phyloP scores from a whole-genome alignment of 2,113 vertebrate genomes.

The Pimephales promelas region DNA sequence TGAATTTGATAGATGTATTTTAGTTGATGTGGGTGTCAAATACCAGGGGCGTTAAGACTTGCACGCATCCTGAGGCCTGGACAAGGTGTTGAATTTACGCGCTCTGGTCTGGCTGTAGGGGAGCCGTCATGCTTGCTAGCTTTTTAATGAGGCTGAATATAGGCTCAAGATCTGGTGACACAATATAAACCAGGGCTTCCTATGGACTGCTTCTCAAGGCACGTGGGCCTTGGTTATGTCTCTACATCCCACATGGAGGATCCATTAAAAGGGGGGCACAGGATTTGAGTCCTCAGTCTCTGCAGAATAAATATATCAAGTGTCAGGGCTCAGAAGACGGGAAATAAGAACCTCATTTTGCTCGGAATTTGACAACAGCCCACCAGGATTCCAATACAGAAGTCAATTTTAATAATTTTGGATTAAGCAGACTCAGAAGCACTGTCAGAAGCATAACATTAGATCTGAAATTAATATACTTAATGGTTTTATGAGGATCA shows the following conservation, averaged over 20 bases:
- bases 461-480: constrained; percentile 11
- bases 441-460: not conserved
- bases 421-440: constrained; percentile 7
- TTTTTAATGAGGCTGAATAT: constrained; percentile 49
- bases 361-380: constrained; percentile 13
- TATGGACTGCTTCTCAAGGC: constrained; percentile 39
- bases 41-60: not conserved
- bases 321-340: constrained; percentile 42
- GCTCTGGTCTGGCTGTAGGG: constrained; percentile 45
- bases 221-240: constrained; percentile 42
- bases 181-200: constrained; percentile 54
- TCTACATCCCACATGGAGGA: constrained; percentile 55
- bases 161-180: constrained; percentile 54
- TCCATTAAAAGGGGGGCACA: constrained; percentile 51
- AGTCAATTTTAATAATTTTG: constrained; percentile 41
- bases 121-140: constrained; percentile 24
- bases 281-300: constrained; percentile 31
- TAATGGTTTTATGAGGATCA: constrained; percentile 23
- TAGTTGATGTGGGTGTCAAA: constrained; percentile 8
- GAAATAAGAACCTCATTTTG: constrained; percentile 27
- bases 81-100: not conserved
- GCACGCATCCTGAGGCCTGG: not conserved
- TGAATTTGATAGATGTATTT: constrained; percentile 28
- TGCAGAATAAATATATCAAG: constrained; percentile 50
- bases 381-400: constrained; percentile 39